Evolutionary conservation across 2,888 invertebrate species (phyloP).

Genomic region (Leptinotarsa haldemani): DNA sequence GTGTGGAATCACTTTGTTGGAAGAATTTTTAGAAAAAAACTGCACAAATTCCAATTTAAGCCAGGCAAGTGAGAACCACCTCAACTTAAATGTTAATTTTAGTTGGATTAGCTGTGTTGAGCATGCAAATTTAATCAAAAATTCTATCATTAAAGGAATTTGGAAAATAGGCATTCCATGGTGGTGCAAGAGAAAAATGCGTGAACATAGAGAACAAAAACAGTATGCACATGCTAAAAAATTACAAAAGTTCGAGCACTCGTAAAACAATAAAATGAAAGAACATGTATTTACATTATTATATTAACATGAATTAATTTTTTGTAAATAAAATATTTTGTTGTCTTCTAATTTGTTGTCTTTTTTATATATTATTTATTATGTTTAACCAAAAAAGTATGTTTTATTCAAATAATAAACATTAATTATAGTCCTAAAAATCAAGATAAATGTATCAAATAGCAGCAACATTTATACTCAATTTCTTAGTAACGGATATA

Average conservation of each 20-base stretch:
- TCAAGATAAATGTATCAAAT: not conserved
- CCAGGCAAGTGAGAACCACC: not conserved
- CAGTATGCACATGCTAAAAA: slow-evolving; percentile 22
- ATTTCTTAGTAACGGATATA: slow-evolving; percentile 1
- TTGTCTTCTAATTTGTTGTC: not conserved
- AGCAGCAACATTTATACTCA: slow-evolving; percentile 1
- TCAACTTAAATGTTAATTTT: slow-evolving; percentile 1
- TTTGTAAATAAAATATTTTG: slow-evolving; percentile 1
- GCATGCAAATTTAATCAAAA: slow-evolving; percentile 1
- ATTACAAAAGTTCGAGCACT: slow-evolving; percentile 9
- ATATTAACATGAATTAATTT: slow-evolving; percentile 1
- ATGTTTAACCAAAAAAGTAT: slow-evolving; percentile 1
- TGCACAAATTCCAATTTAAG: slow-evolving; percentile 1
- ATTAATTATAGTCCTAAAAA: not conserved
- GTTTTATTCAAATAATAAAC: slow-evolving; percentile 1
- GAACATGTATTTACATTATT: slow-evolving; percentile 1
- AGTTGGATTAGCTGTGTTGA: slow-evolving; percentile 1
- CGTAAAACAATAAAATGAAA: slow-evolving; percentile 1
- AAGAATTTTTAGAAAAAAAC: slow-evolving; percentile 1
- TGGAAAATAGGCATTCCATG: slow-evolving; percentile 25
- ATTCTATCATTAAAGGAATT: slow-evolving; percentile 14
- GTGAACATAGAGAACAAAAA: slow-evolving; percentile 18
- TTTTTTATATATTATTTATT: slow-evolving; percentile 1
- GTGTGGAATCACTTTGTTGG: not conserved
- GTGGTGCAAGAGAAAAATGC: slow-evolving; percentile 23